Evolutionary conservation across 2,113 vertebrate genomes (phyloP), one percentile per base, ranked within the genome.

Genomic region (Nannobrachium achirus): DNA sequence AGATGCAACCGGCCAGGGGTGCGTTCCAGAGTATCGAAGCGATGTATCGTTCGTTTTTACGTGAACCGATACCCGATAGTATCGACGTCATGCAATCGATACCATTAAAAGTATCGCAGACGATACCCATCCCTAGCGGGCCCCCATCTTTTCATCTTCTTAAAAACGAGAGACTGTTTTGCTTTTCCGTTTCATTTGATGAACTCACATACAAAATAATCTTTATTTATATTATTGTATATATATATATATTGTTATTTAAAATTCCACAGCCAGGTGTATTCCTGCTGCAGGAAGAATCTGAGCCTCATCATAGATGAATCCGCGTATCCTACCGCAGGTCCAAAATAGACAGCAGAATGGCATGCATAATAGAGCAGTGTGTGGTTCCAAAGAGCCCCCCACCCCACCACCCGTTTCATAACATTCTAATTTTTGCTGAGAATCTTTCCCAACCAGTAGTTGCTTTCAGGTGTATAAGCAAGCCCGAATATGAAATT

Each of bases 311-410:
- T 67, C 65, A 33, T 33, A 33, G 25, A 33, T 33, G 3, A 33
- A 33, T 55, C 38, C 67, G 42, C 73, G 46, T 68, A 78, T 77
- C 58, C 57, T 58, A 63, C 2, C 56, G 6, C 52, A 25, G 20
- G 56, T 82, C 80, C 66, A 81, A 86, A 86, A 79, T 81, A 88
- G 79, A 88, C 66, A 80, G 63, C 41, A 45, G 64, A 46, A 52
- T 66, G 56, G 44, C 81, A 76, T 75, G 55, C 65, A 80, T 52
- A 74, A 76, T 48, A 49, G 11, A 67, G 50, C 73, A 48, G 51
- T 80, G 55, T 79, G 62, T 69, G 25, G 25, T 48, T 70, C 10
- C 50, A 66, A 72, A 67, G 38, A 59, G 65, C 55, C 45, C 75
- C 57, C 52, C 19, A 58, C 20, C 20, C 20, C 20, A 25, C 4